phyloP scores from a whole-genome alignment of 2,113 vertebrate species.

The Hippocampus guttulatus region DNA sequence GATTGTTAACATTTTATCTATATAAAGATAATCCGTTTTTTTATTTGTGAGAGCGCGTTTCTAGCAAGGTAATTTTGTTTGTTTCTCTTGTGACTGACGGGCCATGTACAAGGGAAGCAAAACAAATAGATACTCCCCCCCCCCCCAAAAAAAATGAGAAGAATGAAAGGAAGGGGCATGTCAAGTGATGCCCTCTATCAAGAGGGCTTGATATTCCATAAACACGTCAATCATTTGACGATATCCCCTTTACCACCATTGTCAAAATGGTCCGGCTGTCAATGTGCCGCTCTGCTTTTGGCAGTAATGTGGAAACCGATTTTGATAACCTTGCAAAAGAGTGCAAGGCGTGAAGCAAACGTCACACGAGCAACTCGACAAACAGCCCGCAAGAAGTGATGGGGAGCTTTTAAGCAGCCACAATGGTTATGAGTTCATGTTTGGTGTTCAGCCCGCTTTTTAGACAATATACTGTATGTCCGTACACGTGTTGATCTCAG shows the following conservation, averaged over 20 bases:
- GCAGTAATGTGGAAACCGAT: conserved; percentile 42
- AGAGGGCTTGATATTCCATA: conserved; percentile 58
- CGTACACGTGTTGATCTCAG: conserved; percentile 2
- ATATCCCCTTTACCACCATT: conserved; percentile 54
- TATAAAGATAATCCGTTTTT: conserved; percentile 66
- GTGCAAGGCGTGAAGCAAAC: conserved; percentile 25
- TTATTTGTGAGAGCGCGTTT: conserved; percentile 58
- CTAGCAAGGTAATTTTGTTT: conserved; percentile 48
- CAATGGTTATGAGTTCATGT: conserved; percentile 46
- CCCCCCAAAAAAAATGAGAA: conserved; percentile 7
- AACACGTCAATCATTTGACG: conserved; percentile 56
- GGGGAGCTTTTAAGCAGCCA: conserved; percentile 30
- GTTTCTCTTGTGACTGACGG: conserved; percentile 48
- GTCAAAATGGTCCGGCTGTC: conserved; percentile 52
- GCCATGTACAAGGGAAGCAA: conserved; percentile 45
- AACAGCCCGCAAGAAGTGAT: not conserved
- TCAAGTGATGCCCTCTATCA: conserved; percentile 49
- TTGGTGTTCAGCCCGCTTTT: conserved; percentile 28
- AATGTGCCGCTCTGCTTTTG: conserved; percentile 38
- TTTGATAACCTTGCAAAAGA: conserved; percentile 32
- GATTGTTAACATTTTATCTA: conserved; percentile 71
- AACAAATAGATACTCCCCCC: conserved; percentile 37
- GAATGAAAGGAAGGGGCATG: conserved; percentile 45
- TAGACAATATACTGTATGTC: conserved; percentile 25
- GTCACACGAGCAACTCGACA: conserved; percentile 35